A percentile compares a stretch with the other conserved stretches of the same genome.
Conservation (phyloP, 2,797 vertebrate genomes). For the Streptopelia turtur region DNA sequence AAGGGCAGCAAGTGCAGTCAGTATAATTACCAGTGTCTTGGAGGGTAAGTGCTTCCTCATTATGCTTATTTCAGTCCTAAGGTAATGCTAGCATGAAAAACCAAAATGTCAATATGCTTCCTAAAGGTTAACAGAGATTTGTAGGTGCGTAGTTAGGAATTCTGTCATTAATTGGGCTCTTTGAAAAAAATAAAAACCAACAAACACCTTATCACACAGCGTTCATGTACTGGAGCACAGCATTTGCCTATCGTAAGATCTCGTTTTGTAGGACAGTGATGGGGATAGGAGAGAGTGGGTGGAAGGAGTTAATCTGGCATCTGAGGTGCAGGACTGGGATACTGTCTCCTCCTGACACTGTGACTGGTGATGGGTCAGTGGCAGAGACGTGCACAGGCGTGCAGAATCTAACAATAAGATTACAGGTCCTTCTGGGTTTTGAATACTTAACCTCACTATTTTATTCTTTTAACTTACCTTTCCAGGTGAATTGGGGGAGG, state of each 20-base stretch:
- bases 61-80: neutral
- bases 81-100: neutral
- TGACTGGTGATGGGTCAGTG: neutral
- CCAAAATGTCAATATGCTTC: neutral
- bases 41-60: constrained; percentile 85
- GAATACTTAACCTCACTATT: neutral
- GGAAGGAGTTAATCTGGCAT: neutral
- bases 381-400: neutral
- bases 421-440: neutral
- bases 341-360: neutral
- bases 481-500: neutral
- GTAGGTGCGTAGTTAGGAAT: neutral
- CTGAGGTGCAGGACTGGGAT: neutral
- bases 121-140: neutral
- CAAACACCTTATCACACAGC: neutral
- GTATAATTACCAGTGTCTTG: constrained; percentile 91
- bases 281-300: neutral
- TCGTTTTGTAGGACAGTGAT: neutral
- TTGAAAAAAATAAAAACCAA: neutral
- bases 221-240: neutral
- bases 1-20: constrained; percentile 89
- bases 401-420: neutral
- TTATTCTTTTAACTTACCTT: neutral
- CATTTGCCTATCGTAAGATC: neutral
- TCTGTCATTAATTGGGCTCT: neutral